Evolutionary conservation across 2,888 invertebrate species (phyloP), one percentile per base, ranked within the genome.

Genomic region (Aleiodes leptofemur): DNA sequence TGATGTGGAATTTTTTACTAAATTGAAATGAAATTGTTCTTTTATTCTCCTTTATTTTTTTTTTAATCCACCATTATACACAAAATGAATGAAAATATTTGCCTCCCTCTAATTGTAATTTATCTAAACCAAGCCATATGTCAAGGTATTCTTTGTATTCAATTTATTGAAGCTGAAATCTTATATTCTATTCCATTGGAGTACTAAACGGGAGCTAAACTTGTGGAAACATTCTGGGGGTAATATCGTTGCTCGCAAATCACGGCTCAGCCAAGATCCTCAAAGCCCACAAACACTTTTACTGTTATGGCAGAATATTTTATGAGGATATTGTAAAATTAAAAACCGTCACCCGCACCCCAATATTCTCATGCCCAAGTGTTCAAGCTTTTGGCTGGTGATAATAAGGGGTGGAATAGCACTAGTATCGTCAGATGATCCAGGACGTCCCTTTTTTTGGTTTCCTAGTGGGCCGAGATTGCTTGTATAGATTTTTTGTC

Each of bases 291-390:
- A 57, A 81, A 86, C 83, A 85, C 85, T 86, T 87, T 87, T 85
- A 86, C 85, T 83, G 85, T 86, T 86, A 86, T 84, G 82, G 82
- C 83, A 83, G 48, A 85, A 87, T 86, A 87, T 87, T 88, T 88
- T 87, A 88, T 86, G 86, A 86, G 84, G 86, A 86, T 86, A 86
- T 83, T 87, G 87, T 87, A 86, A 87, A 88, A 88, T 88, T 88
- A 88, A 88, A 88, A 88, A 85, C 82, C 81, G 79, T 80, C 83
- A 79, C 78, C 81, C 77, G 69, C 76, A 72, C 81, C 84, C 82
- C 80, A 74, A 55, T 57, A 77, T 73, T 72, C 72, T 71, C 61
- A 78, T 31, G 74, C 75, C 77, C 75, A 81, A 83, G 78, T 77
- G 78, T 79, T 81, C 80, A 79, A 72, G 78, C 78, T 77, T 69